Base-by-base conservation (phyloP, 2,888 invertebrate genomes). In the Allygus modestus region DNA sequence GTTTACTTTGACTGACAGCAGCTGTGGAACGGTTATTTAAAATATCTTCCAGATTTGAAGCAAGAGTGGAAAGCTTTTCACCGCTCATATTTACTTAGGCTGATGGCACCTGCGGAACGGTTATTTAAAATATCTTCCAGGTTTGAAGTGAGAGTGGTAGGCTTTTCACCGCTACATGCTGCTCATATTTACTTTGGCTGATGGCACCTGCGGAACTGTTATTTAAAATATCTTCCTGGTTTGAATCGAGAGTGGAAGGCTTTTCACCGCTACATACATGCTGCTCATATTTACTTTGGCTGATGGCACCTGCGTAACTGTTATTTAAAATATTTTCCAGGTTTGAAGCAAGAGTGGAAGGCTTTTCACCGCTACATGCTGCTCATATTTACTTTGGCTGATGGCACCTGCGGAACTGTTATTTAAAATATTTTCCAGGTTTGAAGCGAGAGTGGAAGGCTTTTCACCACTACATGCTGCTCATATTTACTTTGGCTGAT, bases 201-300 rank as follows among this genome's bases (percentile, higher is more conserved):
- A 73, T 54, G 83, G 83, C 20, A 71, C 51, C 0, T 43, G 83
- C 28, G 83, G 83, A 23, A 73, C 23, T 54, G 41, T 83, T 58
- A 1, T 73, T 73, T 15, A 51, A 23, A 12, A 31, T 83, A 51
- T 81, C 61, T 26, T 61, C 81, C 33, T 61, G 81, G 81, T 81
- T 17, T 17, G 31, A 69, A 33, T 31, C 37, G 82, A 51, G 82
- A 82, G 23, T 82, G 82, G 82, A 82, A 28, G 46, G 31, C 46
- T 9, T 82, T 82, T 26, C 82, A 82, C n/a, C 43, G 82, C 5
- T n/a, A n/a, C n/a, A n/a, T 82, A 82, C 20, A 23, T 51, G 23
- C n/a, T 82, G 20, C 82, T 43, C 71, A 82, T 82, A n/a, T 82
- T 82, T 15, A 82, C 82, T 31, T 33, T 82, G 12, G 82, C 69